Evolutionary conservation across 1,140 invertebrate genomes (phyloP).

Genomic region (Centruroides vittatus): DNA sequence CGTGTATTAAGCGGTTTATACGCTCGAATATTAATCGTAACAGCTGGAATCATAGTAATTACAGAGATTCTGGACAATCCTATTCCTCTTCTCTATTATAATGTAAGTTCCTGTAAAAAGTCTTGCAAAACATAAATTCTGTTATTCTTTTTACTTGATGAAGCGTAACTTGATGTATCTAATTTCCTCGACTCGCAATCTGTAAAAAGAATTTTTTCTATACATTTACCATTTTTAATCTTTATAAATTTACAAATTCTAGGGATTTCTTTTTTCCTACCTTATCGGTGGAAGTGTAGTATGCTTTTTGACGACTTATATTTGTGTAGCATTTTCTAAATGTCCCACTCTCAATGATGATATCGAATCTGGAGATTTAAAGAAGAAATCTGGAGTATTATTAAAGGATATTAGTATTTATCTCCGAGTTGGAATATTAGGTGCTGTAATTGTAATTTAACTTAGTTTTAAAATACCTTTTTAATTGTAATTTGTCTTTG

Average conservation of each 20-base stretch:
- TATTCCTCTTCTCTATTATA: constrained; percentile 40
- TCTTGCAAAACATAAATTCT: too few species aligned
- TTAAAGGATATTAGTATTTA: constrained; percentile 42
- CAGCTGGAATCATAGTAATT: constrained; percentile 41
- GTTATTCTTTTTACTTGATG: too few species aligned
- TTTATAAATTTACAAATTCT: constrained; percentile 8
- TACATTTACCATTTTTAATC: too few species aligned
- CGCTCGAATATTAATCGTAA: constrained; percentile 42
- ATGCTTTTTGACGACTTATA: constrained; percentile 48
- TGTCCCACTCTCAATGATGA: constrained; percentile 30
- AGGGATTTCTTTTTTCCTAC: constrained; percentile 48
- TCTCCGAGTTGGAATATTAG: constrained; percentile 46
- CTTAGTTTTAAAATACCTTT: too few species aligned
- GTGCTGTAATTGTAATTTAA: constrained; percentile 25
- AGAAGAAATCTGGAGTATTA: neutral
- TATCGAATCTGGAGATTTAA: neutral
- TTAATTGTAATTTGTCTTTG: too few species aligned
- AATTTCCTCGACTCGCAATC: too few species aligned
- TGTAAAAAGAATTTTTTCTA: too few species aligned
- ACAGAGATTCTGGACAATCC: constrained; percentile 45
- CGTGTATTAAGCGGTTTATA: constrained; percentile 42
- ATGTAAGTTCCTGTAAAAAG: constrained; percentile 33
- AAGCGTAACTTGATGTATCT: too few species aligned
- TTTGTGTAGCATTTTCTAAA: constrained; percentile 43
- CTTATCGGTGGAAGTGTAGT: constrained; percentile 45